These are phyloP conservation scores for Heliconius aoede DNA, from an alignment of 2,888 invertebrate species.

Conservation along the genomic window DNA sequence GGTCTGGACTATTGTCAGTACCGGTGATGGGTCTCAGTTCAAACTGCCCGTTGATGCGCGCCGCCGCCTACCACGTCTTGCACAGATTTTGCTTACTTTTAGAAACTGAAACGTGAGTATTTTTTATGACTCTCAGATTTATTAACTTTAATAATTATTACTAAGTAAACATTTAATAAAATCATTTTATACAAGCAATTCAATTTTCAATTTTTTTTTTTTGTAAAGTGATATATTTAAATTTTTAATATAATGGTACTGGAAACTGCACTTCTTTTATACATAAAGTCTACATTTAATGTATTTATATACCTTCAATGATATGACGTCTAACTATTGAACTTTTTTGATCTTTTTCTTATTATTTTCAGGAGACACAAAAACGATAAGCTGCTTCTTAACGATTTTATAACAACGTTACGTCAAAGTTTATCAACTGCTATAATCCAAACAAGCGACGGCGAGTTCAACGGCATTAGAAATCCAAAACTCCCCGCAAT, in stretches of 20 bases:
- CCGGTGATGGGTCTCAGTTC: constrained; percentile 89
- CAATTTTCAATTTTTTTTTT: no score
- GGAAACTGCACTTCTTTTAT: not conserved
- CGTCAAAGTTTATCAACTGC: constrained; percentile 84
- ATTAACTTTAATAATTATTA: no score
- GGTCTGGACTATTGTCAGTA: constrained; percentile 88
- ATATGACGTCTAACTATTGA: no score
- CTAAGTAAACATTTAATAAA: no score
- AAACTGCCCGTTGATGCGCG: constrained; percentile 85
- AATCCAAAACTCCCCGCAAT: constrained; percentile 84
- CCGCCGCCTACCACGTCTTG: constrained; percentile 89
- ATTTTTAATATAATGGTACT: no score
- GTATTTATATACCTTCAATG: no score
- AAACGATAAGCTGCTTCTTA: constrained; percentile 86
- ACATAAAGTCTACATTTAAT: not conserved
- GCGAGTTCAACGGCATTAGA: constrained; percentile 52
- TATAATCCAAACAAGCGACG: constrained; percentile 52
- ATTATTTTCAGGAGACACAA: constrained; percentile 74
- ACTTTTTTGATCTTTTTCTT: not conserved
- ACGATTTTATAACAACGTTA: constrained; percentile 87
- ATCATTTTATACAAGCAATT: no score
- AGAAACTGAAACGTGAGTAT: constrained; percentile 86
- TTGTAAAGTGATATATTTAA: no score
- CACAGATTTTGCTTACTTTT: constrained; percentile 89
- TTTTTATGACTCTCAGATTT: constrained; percentile 11